Percentiles rank a stretch among this genome's conserved stretches.
Evolutionary conservation across 2,113 vertebrate species (phyloP).

Genomic region (Otis tarda): DNA sequence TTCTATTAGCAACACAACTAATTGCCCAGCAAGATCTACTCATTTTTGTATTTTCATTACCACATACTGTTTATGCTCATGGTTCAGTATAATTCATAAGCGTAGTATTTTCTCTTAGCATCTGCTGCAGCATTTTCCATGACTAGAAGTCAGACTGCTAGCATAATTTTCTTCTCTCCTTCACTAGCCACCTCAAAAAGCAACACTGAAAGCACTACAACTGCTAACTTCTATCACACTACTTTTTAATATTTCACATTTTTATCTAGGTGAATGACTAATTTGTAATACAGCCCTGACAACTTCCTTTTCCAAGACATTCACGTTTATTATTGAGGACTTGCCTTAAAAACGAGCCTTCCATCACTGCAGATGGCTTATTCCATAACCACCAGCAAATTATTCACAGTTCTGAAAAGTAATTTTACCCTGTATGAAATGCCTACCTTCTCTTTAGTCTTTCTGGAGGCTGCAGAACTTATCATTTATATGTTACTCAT

Average conservation of each 20-base stretch:
- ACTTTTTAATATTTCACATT: background rate
- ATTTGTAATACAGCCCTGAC: background rate
- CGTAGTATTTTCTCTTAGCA: background rate
- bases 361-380: background rate
- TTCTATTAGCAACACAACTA: constrained; percentile 21
- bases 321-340: background rate
- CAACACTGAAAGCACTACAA: background rate
- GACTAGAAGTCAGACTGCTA: background rate
- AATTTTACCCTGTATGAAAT: background rate
- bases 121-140: background rate
- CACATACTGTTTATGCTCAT: background rate
- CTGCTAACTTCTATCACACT: background rate
- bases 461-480: background rate
- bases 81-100: background rate
- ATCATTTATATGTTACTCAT: background rate
- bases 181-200: background rate
- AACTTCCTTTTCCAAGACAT: background rate
- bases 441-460: background rate
- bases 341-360: background rate
- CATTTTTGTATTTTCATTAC: background rate
- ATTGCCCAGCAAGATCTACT: constrained; percentile 2
- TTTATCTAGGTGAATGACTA: background rate
- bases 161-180: background rate
- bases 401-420: background rate
- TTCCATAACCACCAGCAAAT: background rate